phyloP scores from a whole-genome alignment of 2,113 vertebrate species.

The Cichladusa arquata region DNA sequence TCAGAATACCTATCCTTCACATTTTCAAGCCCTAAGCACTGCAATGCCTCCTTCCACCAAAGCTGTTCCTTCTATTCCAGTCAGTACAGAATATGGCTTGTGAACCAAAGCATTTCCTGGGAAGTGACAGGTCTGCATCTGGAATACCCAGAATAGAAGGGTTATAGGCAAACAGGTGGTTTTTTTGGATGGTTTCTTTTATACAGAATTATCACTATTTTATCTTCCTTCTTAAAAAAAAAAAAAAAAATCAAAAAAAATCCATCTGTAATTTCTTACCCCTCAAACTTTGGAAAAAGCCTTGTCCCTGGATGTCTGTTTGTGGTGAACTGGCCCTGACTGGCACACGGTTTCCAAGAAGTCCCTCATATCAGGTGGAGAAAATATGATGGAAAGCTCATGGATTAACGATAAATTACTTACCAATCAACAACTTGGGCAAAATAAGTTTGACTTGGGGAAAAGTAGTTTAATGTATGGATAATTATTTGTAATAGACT shows the following conservation, averaged over 20 bases:
- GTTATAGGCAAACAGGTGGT: neutral
- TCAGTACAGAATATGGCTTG: neutral
- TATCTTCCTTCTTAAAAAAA: neutral
- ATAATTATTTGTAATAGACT: neutral
- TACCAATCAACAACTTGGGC: neutral
- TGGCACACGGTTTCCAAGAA: neutral
- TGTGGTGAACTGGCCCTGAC: neutral
- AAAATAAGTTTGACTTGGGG: neutral
- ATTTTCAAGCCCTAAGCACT: neutral
- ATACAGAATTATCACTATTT: neutral
- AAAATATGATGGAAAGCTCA: neutral
- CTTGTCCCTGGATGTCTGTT: neutral
- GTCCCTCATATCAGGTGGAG: neutral
- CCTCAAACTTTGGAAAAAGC: neutral
- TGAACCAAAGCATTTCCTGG: neutral
- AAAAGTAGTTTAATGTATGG: neutral
- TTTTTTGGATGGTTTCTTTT: neutral
- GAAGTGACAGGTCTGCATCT: neutral
- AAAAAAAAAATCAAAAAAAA: neutral
- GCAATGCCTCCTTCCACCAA: neutral
- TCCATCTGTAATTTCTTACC: neutral
- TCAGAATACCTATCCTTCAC: neutral
- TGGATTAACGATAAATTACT: fast-evolving
- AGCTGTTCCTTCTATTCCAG: neutral
- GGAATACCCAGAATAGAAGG: neutral